Conservation (phyloP, 2,797 vertebrate species). For the Sebastes alutus region DNA sequence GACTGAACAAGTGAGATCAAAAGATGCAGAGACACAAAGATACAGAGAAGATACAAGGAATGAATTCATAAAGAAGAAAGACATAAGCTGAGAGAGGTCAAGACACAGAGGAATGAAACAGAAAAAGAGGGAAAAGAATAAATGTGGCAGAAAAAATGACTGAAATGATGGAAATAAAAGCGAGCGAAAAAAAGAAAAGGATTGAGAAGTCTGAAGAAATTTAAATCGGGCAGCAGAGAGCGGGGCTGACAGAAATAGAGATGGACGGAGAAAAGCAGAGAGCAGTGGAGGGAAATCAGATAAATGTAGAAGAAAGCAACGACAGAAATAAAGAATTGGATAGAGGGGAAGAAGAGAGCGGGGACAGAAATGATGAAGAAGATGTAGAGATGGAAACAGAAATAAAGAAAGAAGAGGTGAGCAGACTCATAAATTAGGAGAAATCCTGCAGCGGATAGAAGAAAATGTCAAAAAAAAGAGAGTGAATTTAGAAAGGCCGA, state of each 20-base stretch:
- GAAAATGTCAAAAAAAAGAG: neutral
- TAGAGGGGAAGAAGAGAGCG: neutral
- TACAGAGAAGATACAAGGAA: neutral
- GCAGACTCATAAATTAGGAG: neutral
- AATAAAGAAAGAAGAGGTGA: neutral
- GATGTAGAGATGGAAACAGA: neutral
- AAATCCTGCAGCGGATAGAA: neutral
- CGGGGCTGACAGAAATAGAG: neutral
- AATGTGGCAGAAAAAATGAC: neutral
- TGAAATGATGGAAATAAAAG: neutral
- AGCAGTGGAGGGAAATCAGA: neutral
- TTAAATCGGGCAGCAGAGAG: neutral
- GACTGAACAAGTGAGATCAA: neutral
- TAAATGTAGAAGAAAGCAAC: neutral
- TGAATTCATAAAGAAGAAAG: neutral
- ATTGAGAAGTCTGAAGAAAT: neutral
- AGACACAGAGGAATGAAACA: neutral
- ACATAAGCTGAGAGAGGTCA: neutral
- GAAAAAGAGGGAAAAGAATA: neutral
- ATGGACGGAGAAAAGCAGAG: neutral
- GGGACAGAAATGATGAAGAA: neutral
- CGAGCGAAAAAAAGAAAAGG: neutral
- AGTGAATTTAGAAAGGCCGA: neutral
- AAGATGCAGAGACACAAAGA: neutral
- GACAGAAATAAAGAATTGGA: neutral